Percentiles rank a stretch among this genome's conserved stretches.
Evolutionary conservation across 2,113 vertebrate genomes (phyloP).

Genomic region (Phalacrocorax carbo): DNA sequence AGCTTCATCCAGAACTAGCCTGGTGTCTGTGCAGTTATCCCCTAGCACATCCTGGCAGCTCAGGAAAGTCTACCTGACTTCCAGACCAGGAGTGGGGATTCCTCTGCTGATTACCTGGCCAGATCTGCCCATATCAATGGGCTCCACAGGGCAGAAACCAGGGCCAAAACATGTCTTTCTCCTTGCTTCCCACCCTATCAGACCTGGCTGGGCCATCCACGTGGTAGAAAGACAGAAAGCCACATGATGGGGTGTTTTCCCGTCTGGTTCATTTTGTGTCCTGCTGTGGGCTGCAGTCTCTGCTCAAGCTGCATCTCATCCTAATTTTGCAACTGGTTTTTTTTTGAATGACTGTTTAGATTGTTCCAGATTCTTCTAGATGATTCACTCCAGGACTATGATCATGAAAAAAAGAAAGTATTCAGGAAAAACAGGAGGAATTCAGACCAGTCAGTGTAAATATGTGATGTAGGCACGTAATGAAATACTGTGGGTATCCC

Average conservation of each 20-base stretch:
- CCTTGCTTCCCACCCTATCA: background rate
- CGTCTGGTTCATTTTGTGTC: fast-evolving
- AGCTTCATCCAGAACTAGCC: background rate
- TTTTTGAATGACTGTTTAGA: background rate
- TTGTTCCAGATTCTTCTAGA: background rate
- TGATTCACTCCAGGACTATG: background rate
- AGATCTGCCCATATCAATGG: background rate
- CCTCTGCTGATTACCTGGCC: background rate
- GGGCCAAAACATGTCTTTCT: background rate
- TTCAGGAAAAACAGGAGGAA: background rate
- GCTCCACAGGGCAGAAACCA: background rate
- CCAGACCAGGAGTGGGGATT: background rate
- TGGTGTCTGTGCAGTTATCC: background rate
- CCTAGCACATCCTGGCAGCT: background rate
- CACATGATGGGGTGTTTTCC: background rate
- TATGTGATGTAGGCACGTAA: background rate
- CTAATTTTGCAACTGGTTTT: background rate
- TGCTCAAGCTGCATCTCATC: background rate
- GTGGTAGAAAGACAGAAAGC: background rate
- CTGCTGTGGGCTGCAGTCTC: background rate
- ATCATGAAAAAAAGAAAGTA: background rate
- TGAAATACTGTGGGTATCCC: background rate
- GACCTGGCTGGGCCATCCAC: background rate
- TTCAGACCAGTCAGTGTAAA: background rate
- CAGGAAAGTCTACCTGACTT: background rate